Base-by-base conservation (phyloP, 2,113 vertebrate species). In the Elanoides forficatus region DNA sequence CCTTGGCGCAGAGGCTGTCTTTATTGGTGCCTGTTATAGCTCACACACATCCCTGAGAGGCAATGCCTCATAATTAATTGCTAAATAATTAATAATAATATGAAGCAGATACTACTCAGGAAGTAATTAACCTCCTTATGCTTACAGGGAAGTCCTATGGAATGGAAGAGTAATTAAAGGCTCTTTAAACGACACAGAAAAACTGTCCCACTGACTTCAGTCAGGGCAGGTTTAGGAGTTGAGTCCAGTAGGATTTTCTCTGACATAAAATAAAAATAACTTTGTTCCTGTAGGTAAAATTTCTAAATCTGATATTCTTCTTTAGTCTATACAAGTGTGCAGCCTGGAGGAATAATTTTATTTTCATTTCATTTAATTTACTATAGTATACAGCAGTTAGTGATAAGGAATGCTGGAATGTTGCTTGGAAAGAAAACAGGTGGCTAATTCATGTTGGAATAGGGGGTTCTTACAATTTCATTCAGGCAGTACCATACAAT, bases 81-180 rank as follows among this genome's bases (percentile, higher is more conserved):
- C 58, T 95, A 93, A 95, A 97, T 91, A 94, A 96, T 96, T 96
- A 94, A 93, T 95, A 86, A 87, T 32, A 91, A 84, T 68, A 84
- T 75, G 47, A 89, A 93, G 73, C 81, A 91, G 81, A 91, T 85
- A 91, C 52, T 65, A 68, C 48, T 75, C 66, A 73, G 74, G 84
- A 97, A 94, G 62, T 90, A 95, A 96, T 97, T 97, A 95, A 93
- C 74, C 81, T 93, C 53, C 59, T 80, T 76, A 68, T 68, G 50
- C 76, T 96, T 91, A 66, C 62, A 89, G 70, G 29, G 63, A 89
- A 85, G 71, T 93, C 78, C 48, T 70, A n/a, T 85, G 56, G 70
- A 95, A 92, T 38, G 55, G 15, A 81, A 88, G 43, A 91, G 48
- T 81, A 86, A 92, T 97, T 93, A 95, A 95, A 95, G 82, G 7